Conservation (phyloP, 2,797 vertebrate species). For the Pelobates cultripes region DNA sequence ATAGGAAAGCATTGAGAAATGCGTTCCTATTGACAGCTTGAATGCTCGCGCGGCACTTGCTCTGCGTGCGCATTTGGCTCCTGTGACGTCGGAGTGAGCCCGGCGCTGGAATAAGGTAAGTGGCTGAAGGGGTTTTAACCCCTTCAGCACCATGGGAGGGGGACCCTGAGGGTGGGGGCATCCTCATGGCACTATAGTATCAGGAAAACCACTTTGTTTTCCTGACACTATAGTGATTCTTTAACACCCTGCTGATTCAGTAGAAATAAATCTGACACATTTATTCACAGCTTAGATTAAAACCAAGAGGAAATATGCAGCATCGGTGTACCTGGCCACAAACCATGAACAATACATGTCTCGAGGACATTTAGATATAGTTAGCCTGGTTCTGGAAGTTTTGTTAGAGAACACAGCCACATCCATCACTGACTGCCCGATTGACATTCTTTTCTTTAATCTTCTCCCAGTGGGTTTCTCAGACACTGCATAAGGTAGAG, state of each 20-base stretch:
- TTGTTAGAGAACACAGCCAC: slow-evolving; percentile 14
- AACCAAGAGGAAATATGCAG: background rate
- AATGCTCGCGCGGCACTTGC: no score
- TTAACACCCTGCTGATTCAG: background rate
- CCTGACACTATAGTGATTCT: no score
- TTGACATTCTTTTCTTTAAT: slow-evolving; percentile 17
- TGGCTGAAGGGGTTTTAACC: no score
- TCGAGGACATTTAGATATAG: background rate
- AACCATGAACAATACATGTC: slow-evolving; percentile 3
- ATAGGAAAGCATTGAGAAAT: no score
- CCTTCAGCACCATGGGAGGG: no score
- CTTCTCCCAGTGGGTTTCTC: slow-evolving; percentile 1
- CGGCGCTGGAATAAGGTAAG: no score
- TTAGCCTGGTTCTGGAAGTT: slow-evolving; percentile 19
- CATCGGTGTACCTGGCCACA: background rate
- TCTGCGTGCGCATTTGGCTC: no score
- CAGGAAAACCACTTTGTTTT: background rate
- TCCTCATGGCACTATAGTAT: no score
- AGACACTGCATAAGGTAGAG: slow-evolving; percentile 13
- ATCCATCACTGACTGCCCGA: slow-evolving; percentile 3
- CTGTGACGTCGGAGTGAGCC: no score
- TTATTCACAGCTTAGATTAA: background rate
- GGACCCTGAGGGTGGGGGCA: no score
- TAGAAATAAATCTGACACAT: background rate
- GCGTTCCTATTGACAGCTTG: no score